Percentiles rank a stretch among this genome's conserved stretches.
phyloP scores from a whole-genome alignment of 2,113 vertebrate species.

The Saiga tatarica region DNA sequence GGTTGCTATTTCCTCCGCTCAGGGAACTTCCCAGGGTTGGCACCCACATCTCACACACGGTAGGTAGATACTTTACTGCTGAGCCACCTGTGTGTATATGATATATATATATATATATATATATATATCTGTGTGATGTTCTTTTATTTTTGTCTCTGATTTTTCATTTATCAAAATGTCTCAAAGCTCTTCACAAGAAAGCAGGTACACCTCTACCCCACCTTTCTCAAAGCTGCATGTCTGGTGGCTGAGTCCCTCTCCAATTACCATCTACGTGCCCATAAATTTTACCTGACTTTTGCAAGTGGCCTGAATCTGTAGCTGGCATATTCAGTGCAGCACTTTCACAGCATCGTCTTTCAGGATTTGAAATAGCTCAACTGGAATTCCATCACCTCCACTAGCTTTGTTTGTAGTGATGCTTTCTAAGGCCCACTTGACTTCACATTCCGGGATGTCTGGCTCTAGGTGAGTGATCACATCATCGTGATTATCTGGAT shows the following conservation, averaged over 20 bases:
- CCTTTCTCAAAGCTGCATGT: background rate
- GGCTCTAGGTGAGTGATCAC: too few relatives aligned
- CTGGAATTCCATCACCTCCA: too few relatives aligned
- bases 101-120: accelerated
- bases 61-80: background rate
- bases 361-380: too few relatives aligned
- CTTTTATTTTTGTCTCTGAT: background rate
- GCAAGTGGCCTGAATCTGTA: background rate
- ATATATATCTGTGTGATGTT: background rate
- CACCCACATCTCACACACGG: background rate
- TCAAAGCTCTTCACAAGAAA: background rate
- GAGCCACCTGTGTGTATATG: background rate
- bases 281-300: background rate
- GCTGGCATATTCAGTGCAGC: background rate
- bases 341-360: too few relatives aligned
- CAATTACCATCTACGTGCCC: background rate
- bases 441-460: too few relatives aligned
- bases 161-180: background rate
- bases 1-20: background rate
- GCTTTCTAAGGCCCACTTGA: too few relatives aligned
- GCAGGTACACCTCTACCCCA: background rate
- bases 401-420: too few relatives aligned
- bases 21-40: background rate
- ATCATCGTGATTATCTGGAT: too few relatives aligned
- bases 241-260: background rate